Evolutionary conservation across 2,797 vertebrate genomes (phyloP).

Genomic region (Cossypha heuglini): DNA sequence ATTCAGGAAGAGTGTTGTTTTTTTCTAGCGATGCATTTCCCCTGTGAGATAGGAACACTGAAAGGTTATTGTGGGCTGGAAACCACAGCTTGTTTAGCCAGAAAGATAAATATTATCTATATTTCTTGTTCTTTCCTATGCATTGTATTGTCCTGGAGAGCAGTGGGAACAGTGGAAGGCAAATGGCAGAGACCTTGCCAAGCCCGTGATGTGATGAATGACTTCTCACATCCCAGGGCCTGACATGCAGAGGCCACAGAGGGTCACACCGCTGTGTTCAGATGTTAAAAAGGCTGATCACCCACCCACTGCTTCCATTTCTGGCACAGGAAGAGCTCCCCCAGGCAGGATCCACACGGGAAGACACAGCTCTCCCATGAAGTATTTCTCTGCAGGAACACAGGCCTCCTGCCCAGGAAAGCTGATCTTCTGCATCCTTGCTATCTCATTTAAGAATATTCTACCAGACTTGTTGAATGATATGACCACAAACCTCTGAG

Average conservation of each 20-base stretch:
- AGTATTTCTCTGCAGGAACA: neutral
- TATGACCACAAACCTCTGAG: neutral
- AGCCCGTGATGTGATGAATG: neutral
- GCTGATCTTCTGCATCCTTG: neutral
- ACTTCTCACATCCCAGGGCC: constrained; percentile 45
- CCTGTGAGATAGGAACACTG: neutral
- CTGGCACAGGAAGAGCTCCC: neutral
- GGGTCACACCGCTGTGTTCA: constrained; percentile 5
- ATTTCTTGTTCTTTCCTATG: constrained; percentile 59
- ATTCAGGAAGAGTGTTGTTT: constrained; percentile 43
- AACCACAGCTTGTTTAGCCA: constrained; percentile 2
- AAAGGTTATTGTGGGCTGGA: neutral
- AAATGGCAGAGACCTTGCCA: neutral
- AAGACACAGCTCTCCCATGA: neutral
- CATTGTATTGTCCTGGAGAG: constrained; percentile 35
- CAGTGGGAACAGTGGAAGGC: constrained; percentile 41
- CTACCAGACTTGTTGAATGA: neutral
- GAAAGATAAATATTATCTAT: constrained; percentile 59
- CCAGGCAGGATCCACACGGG: fast-evolving
- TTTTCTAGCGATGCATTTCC: constrained; percentile 1
- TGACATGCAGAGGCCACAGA: constrained; percentile 20
- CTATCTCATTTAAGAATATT: neutral
- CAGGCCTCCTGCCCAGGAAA: neutral
- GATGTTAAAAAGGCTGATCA: neutral
- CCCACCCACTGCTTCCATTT: neutral